Conservation (phyloP, 35 echinoderm and acorn worm genomes). For the Lytechinus variegatus region DNA sequence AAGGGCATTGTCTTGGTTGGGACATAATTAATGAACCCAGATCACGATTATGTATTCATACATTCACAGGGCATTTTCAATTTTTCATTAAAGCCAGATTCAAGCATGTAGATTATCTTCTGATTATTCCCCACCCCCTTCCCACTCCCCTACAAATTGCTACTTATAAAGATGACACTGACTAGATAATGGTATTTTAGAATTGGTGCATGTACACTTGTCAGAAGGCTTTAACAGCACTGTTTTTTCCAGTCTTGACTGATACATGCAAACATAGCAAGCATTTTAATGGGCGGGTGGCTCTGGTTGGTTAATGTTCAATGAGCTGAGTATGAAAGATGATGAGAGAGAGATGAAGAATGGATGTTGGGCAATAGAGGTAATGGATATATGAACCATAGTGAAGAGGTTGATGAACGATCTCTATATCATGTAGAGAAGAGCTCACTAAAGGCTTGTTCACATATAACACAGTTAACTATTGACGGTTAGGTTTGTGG, state of each 20-base stretch:
- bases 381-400: neutral
- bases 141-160: neutral
- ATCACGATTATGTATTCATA: too few species aligned
- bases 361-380: neutral
- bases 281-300: neutral
- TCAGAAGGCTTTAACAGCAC: neutral
- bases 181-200: neutral
- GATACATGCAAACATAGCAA: neutral
- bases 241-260: neutral
- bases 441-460: neutral
- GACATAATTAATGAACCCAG: too few species aligned
- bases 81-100: too few species aligned
- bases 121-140: neutral
- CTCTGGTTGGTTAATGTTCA: neutral
- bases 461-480: too few species aligned
- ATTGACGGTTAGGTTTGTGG: too few species aligned
- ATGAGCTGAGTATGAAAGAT: neutral
- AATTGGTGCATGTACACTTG: neutral
- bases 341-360: neutral
- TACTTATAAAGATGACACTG: neutral
- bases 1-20: too few species aligned
- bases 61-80: too few species aligned
- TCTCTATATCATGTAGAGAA: neutral
- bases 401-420: conserved; percentile 2
- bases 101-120: too few species aligned